phyloP scores from a whole-genome alignment of 2,113 vertebrate genomes.

The Dromiciops gliroides region DNA sequence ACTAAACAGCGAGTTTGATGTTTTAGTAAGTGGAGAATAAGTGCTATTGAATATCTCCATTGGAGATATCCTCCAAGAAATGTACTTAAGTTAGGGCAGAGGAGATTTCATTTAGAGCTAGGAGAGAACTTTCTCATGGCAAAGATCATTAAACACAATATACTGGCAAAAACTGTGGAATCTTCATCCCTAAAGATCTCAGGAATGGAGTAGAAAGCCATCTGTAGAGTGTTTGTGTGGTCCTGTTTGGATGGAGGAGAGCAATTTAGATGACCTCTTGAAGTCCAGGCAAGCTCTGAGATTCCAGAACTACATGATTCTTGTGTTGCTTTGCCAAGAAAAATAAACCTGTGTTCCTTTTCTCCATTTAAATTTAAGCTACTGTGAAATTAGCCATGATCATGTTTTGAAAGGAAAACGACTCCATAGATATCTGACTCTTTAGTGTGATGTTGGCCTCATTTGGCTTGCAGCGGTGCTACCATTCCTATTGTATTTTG shows the following conservation, averaged over 20 bases:
- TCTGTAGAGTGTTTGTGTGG: neutral
- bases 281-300: neutral
- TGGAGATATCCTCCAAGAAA: constrained; percentile 9
- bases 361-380: constrained; percentile 60
- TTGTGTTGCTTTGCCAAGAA: constrained; percentile 52
- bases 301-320: constrained; percentile 16
- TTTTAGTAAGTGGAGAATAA: neutral
- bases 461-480: constrained; percentile 34
- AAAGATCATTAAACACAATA: neutral
- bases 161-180: neutral
- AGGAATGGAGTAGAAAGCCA: neutral
- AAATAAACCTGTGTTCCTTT: constrained; percentile 56
- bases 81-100: constrained; percentile 16
- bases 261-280: neutral
- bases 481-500: constrained; percentile 55
- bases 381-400: constrained; percentile 63
- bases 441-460: constrained; percentile 33
- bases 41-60: constrained; percentile 20
- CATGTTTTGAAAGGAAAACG: constrained; percentile 56
- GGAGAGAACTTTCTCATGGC: neutral
- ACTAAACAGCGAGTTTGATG: neutral
- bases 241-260: constrained; percentile 23
- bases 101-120: constrained; percentile 29
- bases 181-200: neutral
- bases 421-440: neutral